phyloP scores from a whole-genome alignment of 2,888 invertebrate species.

The Rotaria sp. region DNA sequence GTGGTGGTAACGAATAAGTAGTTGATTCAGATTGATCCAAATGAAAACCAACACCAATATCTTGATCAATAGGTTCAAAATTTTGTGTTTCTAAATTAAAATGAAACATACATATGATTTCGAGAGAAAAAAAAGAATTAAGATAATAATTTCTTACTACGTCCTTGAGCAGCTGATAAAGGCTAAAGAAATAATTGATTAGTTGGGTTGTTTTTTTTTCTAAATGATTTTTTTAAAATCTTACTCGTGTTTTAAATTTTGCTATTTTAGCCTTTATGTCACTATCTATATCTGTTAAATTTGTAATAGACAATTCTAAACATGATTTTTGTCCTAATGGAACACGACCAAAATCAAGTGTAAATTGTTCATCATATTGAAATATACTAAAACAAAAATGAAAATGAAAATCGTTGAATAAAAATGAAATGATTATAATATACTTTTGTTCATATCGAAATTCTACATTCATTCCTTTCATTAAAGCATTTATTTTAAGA shows the following conservation, averaged over 20 bases:
- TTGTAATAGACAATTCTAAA: neutral
- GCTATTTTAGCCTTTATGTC: neutral
- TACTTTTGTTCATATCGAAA: neutral
- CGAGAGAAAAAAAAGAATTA: neutral
- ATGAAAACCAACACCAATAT: conserved; percentile 8
- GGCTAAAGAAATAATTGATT: neutral
- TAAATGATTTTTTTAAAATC: neutral
- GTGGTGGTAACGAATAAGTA: neutral
- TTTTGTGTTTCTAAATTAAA: neutral
- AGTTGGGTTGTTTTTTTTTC: neutral
- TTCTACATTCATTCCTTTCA: conserved; percentile 5
- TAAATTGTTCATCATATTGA: neutral
- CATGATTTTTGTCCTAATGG: neutral
- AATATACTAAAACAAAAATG: neutral
- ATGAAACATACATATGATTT: neutral
- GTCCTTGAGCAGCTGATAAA: neutral
- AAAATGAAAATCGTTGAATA: neutral
- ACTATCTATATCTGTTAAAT: neutral
- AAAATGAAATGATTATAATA: neutral
- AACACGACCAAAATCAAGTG: neutral
- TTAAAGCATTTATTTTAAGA: neutral
- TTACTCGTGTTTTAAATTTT: conserved; percentile 4
- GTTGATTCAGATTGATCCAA: neutral
- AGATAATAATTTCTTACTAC: neutral
- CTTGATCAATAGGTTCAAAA: neutral